Base-by-base conservation (phyloP, 2,888 invertebrate genomes). In the Ichneumoninae sp. region DNA sequence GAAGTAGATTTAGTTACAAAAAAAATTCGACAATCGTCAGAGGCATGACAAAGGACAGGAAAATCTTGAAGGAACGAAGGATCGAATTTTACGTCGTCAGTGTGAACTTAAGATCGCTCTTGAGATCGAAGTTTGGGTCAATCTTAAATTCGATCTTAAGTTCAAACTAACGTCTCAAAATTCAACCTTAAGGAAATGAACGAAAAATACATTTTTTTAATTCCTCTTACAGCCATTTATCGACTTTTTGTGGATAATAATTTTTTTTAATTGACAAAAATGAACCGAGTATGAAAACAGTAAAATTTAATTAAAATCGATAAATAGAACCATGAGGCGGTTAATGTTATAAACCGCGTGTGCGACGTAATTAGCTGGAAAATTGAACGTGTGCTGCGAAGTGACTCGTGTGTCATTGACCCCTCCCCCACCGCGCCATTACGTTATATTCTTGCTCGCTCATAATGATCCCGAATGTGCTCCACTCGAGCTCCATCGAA, bases 351-450 rank as follows among this genome's bases (percentile, higher is more conserved):
- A 26, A 52, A 47, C 33, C 30, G 62, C 16, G 7, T 40, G 36
- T 22, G 44, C 36, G 65, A 66, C 57, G 3, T 76, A 54, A 80
- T 80, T 60, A 50, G 69, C 10, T 40, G 36, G 62, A 76, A 80
- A 80, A 76, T 79, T 62, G n/a, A 80, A 83, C 54, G 65, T 50
- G 44, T 22, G 54, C 44, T 52, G 40, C 57, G 52, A 83, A 83
- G 69, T 70, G 47, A 75, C 79, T 74, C 40, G 40, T 68, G 70
- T 44, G 75, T 71, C 69, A 83, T 75, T 71, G 40, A 40, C 40
- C 40, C 10, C 40, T 40, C 40, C 40, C 40, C 10, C 47, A 40
- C 44, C 33, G n/a, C 54, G n/a, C 54, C 74, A 83, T 62, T 71
- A 13, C 75, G 65, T 79, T 75, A 52, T 50, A 60, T 33, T 72